These are phyloP conservation scores for Drosophila guanche DNA, from an alignment of 1,140 invertebrate species.

Conservation along the genomic window DNA sequence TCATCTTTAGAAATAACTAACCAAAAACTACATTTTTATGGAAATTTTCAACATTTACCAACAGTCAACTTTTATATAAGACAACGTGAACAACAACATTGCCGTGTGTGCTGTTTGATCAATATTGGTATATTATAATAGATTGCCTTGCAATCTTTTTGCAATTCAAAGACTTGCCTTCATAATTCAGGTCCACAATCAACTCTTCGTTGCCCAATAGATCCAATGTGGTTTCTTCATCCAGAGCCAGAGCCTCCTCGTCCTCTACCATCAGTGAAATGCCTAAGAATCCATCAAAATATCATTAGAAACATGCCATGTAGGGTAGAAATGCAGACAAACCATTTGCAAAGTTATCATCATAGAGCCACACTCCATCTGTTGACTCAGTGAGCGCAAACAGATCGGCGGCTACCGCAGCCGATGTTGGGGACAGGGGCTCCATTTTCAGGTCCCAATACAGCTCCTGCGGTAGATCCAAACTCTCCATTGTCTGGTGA, in stretches of 20 bases:
- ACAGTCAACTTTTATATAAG: too few relatives aligned
- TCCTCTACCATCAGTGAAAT: constrained; percentile 40
- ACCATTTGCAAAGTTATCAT: constrained; percentile 82
- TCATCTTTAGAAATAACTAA: too few relatives aligned
- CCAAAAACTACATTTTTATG: too few relatives aligned
- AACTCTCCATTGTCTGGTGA: constrained; percentile 68
- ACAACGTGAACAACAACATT: too few relatives aligned
- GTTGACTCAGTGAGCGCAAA: constrained; percentile 65
- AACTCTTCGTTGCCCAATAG: constrained; percentile 66
- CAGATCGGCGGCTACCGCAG: constrained; percentile 61
- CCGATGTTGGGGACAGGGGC: constrained; percentile 63
- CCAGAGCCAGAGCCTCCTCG: constrained; percentile 26
- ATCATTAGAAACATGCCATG: not conserved
- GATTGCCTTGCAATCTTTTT: not conserved
- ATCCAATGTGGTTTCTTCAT: constrained; percentile 38
- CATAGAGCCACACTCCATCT: constrained; percentile 58
- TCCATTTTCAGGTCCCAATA: constrained; percentile 80
- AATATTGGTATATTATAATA: not conserved
- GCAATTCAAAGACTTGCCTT: constrained; percentile 42
- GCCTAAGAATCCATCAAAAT: constrained; percentile 21
- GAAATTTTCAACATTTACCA: too few relatives aligned
- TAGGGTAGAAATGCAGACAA: not conserved
- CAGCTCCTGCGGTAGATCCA: constrained; percentile 71
- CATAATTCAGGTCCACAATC: constrained; percentile 73
- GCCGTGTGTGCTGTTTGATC: not conserved